These are phyloP conservation scores for Lepus oiostolus DNA, from an alignment of 2,797 vertebrate species.

Conservation along the genomic window DNA sequence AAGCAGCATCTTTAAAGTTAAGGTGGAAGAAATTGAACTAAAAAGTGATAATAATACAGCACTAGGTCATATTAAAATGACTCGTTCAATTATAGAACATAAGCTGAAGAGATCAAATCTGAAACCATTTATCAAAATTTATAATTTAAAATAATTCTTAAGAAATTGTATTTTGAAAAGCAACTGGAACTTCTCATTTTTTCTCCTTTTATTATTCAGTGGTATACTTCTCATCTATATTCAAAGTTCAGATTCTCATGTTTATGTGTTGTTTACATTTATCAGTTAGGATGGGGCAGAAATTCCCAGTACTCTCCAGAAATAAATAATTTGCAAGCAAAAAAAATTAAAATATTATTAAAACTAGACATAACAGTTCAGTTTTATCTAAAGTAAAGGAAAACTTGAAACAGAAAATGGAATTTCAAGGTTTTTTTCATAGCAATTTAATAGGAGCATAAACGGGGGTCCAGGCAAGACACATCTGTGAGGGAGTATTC, in stretches of 20 bases:
- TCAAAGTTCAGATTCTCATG: not conserved
- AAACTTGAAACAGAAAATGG: constrained; percentile 13
- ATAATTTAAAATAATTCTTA: not conserved
- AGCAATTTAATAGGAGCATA: not conserved
- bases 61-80: constrained; percentile 5
- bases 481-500: not conserved
- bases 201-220: not conserved
- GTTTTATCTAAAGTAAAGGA: not conserved
- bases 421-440: not conserved
- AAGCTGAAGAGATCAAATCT: not conserved
- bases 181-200: not conserved
- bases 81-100: not conserved
- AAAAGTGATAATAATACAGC: not conserved
- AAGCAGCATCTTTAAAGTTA: constrained; percentile 7
- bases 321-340: constrained; percentile 36
- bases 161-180: constrained; percentile 17
- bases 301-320: not conserved
- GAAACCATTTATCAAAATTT: not conserved
- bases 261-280: not conserved
- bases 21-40: not conserved
- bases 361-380: not conserved
- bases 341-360: constrained; percentile 12
- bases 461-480: not conserved
- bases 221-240: not conserved
- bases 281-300: not conserved